Evolutionary conservation across 2,113 vertebrate genomes (phyloP).

Genomic region (Callocephalon fimbriatum): DNA sequence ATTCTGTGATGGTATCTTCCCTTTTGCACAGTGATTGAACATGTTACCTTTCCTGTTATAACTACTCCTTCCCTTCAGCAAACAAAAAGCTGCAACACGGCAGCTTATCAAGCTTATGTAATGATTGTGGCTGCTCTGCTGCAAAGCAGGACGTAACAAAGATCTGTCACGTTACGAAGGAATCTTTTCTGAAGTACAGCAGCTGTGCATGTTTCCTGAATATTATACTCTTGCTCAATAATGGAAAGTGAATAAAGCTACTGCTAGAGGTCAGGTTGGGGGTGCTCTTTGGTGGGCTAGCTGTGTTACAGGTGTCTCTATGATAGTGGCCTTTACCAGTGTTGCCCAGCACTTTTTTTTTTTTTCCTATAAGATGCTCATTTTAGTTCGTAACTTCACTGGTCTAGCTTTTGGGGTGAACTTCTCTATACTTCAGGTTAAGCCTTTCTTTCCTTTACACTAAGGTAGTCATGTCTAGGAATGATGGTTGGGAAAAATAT

Average conservation of each 20-base stretch:
- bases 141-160: not conserved
- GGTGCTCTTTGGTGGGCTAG: not conserved
- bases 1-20: not conserved
- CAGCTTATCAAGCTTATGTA: not conserved
- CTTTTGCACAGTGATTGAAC: not conserved
- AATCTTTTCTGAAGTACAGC: not conserved
- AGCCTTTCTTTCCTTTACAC: not conserved
- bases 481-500: not conserved
- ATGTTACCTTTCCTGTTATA: not conserved
- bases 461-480: not conserved
- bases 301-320: not conserved
- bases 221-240: not conserved
- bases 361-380: rapidly evolving
- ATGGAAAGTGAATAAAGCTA: not conserved
- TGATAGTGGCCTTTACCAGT: not conserved
- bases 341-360: not conserved
- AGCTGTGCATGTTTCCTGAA: not conserved
- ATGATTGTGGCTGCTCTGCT: not conserved
- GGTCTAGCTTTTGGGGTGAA: not conserved
- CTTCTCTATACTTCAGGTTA: not conserved
- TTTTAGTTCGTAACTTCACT: not conserved
- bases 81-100: not conserved
- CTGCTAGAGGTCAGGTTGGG: not conserved
- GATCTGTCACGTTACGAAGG: not conserved
- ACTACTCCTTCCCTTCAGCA: not conserved